Evolutionary conservation across 2,888 invertebrate species (phyloP).

Genomic region (Macrophya annulata): DNA sequence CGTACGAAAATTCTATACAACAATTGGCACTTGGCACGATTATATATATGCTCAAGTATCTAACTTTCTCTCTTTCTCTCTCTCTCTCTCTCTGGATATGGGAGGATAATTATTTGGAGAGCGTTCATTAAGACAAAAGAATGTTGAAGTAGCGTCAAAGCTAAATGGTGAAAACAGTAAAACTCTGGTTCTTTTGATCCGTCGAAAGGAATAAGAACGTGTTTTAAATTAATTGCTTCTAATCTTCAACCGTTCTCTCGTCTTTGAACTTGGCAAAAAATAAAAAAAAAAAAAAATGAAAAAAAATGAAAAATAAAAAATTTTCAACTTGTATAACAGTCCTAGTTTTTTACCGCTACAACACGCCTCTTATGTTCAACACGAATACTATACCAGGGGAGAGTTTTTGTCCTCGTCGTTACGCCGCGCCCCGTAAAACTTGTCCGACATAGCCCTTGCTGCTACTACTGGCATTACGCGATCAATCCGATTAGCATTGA

Average conservation of each 20-base stretch:
- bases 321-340: neutral
- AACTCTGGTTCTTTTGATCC: constrained; percentile 37
- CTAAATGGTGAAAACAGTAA: constrained; percentile 41
- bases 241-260: constrained; percentile 36
- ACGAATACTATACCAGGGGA: constrained; percentile 2
- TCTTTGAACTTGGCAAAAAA: constrained; percentile 41
- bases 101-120: constrained; percentile 46
- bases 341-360: neutral
- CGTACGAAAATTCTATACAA: neutral
- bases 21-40: constrained; percentile 27
- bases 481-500: constrained; percentile 21
- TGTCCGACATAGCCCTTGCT: neutral
- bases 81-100: constrained; percentile 15
- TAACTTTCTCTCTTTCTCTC: neutral
- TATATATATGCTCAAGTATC: constrained; percentile 7
- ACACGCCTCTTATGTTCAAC: constrained; percentile 3
- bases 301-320: neutral
- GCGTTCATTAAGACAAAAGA: constrained; percentile 42
- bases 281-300: neutral
- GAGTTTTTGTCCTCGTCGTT: constrained; percentile 21
- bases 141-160: constrained; percentile 45
- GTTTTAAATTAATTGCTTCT: constrained; percentile 52
- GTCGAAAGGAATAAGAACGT: constrained; percentile 28
- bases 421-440: constrained; percentile 20
- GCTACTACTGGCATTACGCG: constrained; percentile 18